Conservation (phyloP, 1,140 invertebrate genomes). For the Ceratina australensis region DNA sequence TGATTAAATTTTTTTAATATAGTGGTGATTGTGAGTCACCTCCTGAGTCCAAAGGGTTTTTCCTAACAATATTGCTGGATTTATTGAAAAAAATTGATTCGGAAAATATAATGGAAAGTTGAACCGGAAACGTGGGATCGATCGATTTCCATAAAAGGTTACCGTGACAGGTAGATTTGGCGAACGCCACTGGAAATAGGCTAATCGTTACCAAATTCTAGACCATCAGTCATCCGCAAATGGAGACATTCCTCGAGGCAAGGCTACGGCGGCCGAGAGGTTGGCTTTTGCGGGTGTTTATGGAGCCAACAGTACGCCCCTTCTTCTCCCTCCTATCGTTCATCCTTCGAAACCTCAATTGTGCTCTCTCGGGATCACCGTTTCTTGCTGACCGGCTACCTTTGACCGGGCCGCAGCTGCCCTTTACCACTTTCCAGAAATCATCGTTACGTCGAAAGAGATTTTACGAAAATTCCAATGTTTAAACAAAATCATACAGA, state of each 20-base stretch:
- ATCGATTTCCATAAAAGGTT: not conserved
- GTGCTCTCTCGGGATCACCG: conserved; percentile 54
- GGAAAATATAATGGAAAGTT: not conserved
- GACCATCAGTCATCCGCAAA: conserved; percentile 57
- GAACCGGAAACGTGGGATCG: not conserved
- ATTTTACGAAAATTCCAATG: no score
- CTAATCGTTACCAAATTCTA: conserved; percentile 34
- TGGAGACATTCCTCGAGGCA: conserved; percentile 52
- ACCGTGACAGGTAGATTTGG: not conserved
- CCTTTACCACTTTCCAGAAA: conserved; percentile 8
- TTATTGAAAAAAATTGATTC: no score
- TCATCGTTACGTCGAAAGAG: no score
- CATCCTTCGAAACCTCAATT: conserved; percentile 54
- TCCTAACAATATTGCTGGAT: no score
- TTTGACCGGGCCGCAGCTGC: conserved; percentile 26
- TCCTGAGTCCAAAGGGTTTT: no score
- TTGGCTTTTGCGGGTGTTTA: conserved; percentile 70
- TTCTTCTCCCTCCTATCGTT: conserved; percentile 36
- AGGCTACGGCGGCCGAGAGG: conserved; percentile 44
- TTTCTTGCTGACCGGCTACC: conserved; percentile 24
- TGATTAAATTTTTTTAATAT: no score
- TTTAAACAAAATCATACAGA: no score
- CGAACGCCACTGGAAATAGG: not conserved
- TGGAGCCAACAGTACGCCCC: conserved; percentile 66
- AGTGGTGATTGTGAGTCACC: no score